phyloP scores from a whole-genome alignment of 2,113 vertebrate species.

The Pedionomus torquatus region DNA sequence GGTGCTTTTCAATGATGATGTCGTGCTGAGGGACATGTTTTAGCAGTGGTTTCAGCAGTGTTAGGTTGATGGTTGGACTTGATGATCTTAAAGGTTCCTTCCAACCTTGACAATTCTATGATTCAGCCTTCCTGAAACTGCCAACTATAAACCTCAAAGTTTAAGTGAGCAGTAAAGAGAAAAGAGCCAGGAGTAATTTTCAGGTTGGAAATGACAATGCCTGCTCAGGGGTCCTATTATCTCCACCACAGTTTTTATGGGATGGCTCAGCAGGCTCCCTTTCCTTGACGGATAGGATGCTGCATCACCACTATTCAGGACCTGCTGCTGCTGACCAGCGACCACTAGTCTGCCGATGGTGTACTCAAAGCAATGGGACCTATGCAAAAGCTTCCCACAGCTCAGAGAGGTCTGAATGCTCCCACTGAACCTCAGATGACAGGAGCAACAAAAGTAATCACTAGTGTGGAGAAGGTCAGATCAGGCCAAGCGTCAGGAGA shows the following conservation, averaged over 20 bases:
- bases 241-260: not conserved
- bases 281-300: not conserved
- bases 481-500: not conserved
- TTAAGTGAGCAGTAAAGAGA: not conserved
- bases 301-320: not conserved
- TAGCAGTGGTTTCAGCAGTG: not conserved
- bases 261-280: not conserved
- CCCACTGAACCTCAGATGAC: not conserved
- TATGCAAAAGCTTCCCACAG: fast-evolving
- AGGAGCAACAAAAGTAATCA: not conserved
- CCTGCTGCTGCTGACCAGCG: not conserved
- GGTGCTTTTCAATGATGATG: not conserved
- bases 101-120: not conserved
- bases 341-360: not conserved
- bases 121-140: not conserved
- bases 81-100: not conserved
- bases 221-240: not conserved
- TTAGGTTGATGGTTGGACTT: not conserved
- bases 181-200: not conserved
- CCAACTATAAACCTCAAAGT: not conserved
- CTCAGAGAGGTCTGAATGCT: not conserved
- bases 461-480: not conserved
- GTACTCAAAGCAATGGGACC: not conserved
- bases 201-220: not conserved
- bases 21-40: not conserved